Conservation (phyloP, 2,797 vertebrate species). For the Onychomys torridus region DNA sequence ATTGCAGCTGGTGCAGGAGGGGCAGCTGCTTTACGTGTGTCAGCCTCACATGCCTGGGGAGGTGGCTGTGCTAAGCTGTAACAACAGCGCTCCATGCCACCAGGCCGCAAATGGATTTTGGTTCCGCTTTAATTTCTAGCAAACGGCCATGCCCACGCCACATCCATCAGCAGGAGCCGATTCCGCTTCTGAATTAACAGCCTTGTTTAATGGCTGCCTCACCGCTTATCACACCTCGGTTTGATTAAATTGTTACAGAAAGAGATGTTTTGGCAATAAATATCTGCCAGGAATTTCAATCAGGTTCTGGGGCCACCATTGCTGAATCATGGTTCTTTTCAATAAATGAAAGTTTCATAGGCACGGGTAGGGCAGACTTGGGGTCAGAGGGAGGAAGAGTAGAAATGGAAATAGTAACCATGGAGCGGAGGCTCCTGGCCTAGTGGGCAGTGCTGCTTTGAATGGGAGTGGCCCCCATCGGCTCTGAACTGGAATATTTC, state of each 20-base stretch:
- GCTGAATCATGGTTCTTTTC: slow-evolving; percentile 65
- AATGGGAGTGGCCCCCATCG: not conserved
- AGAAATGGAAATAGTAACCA: not conserved
- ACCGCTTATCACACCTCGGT: slow-evolving; percentile 68
- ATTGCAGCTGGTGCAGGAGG: not conserved
- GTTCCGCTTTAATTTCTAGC: slow-evolving; percentile 76
- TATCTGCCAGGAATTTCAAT: slow-evolving; percentile 79
- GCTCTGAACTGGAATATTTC: not conserved
- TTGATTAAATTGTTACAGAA: slow-evolving; percentile 81
- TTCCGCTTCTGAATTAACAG: slow-evolving; percentile 61
- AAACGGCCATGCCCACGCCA: slow-evolving; percentile 59
- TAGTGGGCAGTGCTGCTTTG: not conserved
- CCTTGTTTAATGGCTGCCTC: slow-evolving; percentile 75
- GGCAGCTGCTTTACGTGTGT: slow-evolving; percentile 61
- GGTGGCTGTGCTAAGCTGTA: slow-evolving; percentile 66
- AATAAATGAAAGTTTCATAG: slow-evolving; percentile 14
- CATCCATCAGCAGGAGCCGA: slow-evolving; percentile 74
- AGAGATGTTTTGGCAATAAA: slow-evolving; percentile 79
- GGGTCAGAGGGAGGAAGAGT: not conserved
- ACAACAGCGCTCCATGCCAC: slow-evolving; percentile 65
- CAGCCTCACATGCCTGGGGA: not conserved
- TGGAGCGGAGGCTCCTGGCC: not conserved
- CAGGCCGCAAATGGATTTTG: slow-evolving; percentile 75
- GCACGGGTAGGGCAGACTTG: not conserved
- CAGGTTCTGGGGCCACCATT: slow-evolving; percentile 34